A percentile compares a stretch with the other conserved stretches of the same genome.
These are phyloP conservation scores for Paramormyrops hopkinsi DNA, from an alignment of 2,797 vertebrate species.

Conservation along the genomic window DNA sequence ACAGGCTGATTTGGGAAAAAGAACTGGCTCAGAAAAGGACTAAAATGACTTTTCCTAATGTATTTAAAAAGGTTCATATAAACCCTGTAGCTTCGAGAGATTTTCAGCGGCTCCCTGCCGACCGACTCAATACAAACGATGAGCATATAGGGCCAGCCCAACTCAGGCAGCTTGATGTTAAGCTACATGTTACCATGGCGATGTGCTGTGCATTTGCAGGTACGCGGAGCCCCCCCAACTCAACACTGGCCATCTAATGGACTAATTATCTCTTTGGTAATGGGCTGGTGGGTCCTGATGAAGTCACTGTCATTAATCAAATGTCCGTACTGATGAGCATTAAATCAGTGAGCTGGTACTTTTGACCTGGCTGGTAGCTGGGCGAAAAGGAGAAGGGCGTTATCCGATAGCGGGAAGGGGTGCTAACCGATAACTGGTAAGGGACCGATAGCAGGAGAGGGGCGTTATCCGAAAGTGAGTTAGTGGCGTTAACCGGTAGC, in stretches of 20 bases:
- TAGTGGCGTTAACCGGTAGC: no score
- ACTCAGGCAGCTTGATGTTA: background rate
- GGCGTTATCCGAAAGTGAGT: no score
- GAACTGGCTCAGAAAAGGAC: background rate
- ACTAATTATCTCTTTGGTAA: slow-evolving; percentile 39
- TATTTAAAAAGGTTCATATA: background rate
- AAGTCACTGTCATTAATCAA: slow-evolving; percentile 22
- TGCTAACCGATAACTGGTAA: background rate
- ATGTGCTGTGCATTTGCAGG: background rate
- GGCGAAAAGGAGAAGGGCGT: background rate
- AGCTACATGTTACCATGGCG: background rate
- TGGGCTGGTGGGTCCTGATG: slow-evolving; percentile 33
- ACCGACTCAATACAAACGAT: background rate
- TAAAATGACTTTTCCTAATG: background rate
- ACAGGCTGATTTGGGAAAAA: background rate
- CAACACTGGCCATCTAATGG: slow-evolving; percentile 19
- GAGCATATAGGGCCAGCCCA: background rate
- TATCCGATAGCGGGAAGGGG: background rate
- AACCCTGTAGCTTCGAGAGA: background rate
- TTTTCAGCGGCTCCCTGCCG: background rate
- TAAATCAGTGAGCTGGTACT: background rate
- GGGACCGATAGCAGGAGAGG: background rate
- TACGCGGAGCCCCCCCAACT: slow-evolving; percentile 6
- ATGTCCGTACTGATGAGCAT: slow-evolving; percentile 14
- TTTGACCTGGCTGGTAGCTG: background rate